Percentiles rank a stretch among this genome's conserved stretches.
Evolutionary conservation across 2,888 invertebrate species (phyloP).

Genomic region (Melieria omissa): DNA sequence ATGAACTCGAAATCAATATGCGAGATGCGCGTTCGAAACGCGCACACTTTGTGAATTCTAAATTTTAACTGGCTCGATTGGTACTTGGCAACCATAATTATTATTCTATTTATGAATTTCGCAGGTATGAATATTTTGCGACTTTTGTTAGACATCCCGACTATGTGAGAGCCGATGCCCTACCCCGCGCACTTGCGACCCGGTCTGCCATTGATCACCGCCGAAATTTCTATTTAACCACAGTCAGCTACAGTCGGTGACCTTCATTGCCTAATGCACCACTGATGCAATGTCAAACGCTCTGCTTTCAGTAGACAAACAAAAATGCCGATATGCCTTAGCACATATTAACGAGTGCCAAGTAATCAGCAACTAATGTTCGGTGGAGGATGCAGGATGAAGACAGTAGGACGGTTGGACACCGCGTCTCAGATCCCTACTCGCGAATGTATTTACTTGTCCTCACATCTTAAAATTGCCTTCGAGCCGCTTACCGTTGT

Average conservation of each 20-base stretch:
- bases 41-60: constrained; percentile 28
- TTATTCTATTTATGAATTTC: background rate
- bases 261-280: too few relatives aligned
- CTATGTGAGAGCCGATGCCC: too few relatives aligned
- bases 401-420: background rate
- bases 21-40: constrained; percentile 16
- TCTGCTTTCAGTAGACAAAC: too few relatives aligned
- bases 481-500: constrained; percentile 13
- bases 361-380: too few relatives aligned
- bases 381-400: too few relatives aligned
- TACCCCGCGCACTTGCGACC: too few relatives aligned
- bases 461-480: background rate
- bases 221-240: too few relatives aligned
- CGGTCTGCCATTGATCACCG: too few relatives aligned
- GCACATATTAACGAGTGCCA: too few relatives aligned
- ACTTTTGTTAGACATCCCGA: background rate
- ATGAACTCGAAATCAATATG: constrained; percentile 20
- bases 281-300: too few relatives aligned
- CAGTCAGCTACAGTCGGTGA: too few relatives aligned
- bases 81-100: constrained; percentile 6
- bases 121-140: background rate
- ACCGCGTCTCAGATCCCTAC: background rate
- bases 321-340: too few relatives aligned
- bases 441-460: background rate
- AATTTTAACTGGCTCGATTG: constrained; percentile 25